These are phyloP conservation scores for Clistopyga incitator DNA, from an alignment of 2,888 invertebrate genomes.

Conservation along the genomic window DNA sequence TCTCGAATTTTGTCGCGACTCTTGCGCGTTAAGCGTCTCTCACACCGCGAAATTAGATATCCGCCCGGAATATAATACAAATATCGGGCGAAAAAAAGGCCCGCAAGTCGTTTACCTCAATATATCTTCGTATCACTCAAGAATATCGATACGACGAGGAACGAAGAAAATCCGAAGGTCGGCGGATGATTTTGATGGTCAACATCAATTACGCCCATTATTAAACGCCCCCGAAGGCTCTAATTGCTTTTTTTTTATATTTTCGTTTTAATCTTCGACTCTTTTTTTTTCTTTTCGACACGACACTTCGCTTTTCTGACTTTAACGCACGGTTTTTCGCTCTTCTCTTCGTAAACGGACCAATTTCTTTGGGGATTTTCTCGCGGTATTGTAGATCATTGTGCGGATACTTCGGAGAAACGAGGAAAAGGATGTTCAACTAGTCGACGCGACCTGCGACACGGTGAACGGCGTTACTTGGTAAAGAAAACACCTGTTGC, in stretches of 20 bases:
- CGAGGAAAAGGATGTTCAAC: constrained; percentile 76
- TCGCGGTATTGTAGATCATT: constrained; percentile 28
- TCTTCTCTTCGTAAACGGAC: constrained; percentile 17
- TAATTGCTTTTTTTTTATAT: not conserved
- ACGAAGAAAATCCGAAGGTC: constrained; percentile 15
- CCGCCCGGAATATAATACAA: not conserved
- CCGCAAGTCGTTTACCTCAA: constrained; percentile 25
- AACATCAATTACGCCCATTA: constrained; percentile 10
- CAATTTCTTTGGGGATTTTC: constrained; percentile 54
- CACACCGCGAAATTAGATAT: not conserved
- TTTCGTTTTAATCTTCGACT: not conserved
- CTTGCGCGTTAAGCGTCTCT: constrained; percentile 12
- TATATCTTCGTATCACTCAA: constrained; percentile 13
- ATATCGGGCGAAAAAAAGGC: constrained; percentile 18
- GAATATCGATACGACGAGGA: not conserved
- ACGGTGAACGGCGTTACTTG: constrained; percentile 88
- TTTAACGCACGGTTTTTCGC: constrained; percentile 3
- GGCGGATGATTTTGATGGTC: constrained; percentile 15
- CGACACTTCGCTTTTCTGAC: not conserved
- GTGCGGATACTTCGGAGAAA: constrained; percentile 49
- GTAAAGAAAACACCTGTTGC: constrained; percentile 93
- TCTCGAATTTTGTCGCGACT: constrained; percentile 19
- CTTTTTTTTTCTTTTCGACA: no score
- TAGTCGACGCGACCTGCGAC: constrained; percentile 79
- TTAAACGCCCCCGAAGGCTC: not conserved